Percentiles rank a stretch among this genome's conserved stretches.
These are phyloP conservation scores for Limnothrissa miodon DNA, from an alignment of 2,113 vertebrate species.

Conservation along the genomic window DNA sequence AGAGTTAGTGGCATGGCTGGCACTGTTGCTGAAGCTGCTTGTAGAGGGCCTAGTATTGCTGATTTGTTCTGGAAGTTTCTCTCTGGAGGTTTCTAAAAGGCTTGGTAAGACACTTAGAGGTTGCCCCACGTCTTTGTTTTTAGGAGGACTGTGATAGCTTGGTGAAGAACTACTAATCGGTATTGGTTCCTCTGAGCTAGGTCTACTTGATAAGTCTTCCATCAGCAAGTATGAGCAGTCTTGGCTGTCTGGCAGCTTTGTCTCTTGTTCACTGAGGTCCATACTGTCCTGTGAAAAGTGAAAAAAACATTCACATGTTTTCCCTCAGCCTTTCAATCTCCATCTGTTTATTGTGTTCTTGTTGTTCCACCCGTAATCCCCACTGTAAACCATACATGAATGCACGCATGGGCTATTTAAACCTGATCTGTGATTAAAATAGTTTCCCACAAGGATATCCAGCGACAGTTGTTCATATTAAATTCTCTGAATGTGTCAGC, in stretches of 20 bases:
- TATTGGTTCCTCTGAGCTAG: not conserved
- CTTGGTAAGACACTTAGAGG: not conserved
- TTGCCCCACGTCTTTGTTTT: not conserved
- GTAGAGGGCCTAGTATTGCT: no score
- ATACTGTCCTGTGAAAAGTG: conserved; percentile 19
- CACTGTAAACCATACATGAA: not conserved
- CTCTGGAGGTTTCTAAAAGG: not conserved
- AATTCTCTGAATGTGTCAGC: conserved; percentile 24
- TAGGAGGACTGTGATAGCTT: not conserved
- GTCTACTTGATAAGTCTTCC: not conserved
- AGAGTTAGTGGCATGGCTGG: not conserved
- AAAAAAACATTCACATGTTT: not conserved
- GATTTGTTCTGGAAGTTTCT: not conserved
- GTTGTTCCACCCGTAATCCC: not conserved
- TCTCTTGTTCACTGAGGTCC: not conserved
- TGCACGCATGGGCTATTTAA: not conserved
- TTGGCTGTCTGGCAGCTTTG: not conserved
- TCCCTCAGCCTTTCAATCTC: not conserved
- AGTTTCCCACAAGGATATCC: not conserved
- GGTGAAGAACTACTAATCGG: not conserved
- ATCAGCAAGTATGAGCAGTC: not conserved
- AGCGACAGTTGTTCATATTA: conserved; percentile 30
- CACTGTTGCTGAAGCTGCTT: no score
- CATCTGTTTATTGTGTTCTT: not conserved
- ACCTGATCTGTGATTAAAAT: not conserved